Conservation (phyloP, 2,888 invertebrate species). For the Onthophagus sagittarius region DNA sequence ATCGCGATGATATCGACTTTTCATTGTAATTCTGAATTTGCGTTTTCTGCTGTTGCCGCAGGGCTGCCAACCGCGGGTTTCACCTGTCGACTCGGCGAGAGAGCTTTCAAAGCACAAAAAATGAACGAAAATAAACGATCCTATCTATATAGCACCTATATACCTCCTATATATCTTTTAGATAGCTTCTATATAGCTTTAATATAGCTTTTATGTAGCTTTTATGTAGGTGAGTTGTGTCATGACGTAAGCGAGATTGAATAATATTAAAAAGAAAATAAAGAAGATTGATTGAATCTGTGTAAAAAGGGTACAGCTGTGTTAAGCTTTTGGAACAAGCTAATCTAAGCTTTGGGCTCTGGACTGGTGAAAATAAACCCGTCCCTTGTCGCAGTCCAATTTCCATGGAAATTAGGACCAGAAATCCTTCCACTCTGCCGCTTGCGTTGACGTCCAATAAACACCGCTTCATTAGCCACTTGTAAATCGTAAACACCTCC, state of each 20-base stretch:
- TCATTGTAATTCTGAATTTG: neutral
- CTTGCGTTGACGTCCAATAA: neutral
- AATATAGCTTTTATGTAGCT: too few relatives aligned
- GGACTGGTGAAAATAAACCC: neutral
- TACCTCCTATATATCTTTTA: too few relatives aligned
- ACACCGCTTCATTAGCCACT: neutral
- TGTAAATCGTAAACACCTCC: neutral
- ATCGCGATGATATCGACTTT: neutral
- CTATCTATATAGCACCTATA: neutral
- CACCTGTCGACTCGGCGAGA: neutral
- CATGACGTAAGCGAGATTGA: neutral
- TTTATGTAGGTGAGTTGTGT: neutral
- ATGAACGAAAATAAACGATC: neutral
- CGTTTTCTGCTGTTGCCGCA: neutral
- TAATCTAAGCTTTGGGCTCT: too few relatives aligned
- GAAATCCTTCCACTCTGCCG: neutral
- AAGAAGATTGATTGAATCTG: too few relatives aligned
- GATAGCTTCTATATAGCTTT: too few relatives aligned
- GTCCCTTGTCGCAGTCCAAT: neutral
- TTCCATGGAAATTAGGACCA: neutral
- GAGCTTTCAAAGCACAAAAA: neutral
- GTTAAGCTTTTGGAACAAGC: neutral
- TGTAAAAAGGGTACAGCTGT: too few relatives aligned
- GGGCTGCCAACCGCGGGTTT: neutral
- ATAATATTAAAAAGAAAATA: neutral